Base-by-base conservation (phyloP, 1,140 invertebrate genomes). In the Tribolium madens region DNA sequence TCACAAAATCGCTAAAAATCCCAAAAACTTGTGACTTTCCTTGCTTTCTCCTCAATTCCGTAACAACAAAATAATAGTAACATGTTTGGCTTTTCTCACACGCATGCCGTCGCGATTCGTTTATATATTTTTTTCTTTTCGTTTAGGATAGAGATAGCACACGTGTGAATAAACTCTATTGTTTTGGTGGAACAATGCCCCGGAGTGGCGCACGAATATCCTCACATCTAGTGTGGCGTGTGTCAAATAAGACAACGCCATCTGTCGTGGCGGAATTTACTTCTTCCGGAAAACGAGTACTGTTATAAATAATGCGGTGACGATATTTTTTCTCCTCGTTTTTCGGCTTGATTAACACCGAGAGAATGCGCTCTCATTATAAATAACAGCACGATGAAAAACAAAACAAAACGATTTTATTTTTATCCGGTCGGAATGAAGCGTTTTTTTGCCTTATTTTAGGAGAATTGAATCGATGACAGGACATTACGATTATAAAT, bases 161-260 rank as follows among this genome's bases (percentile, higher is more conserved):
- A 64, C 57, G 57, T 64, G 57, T 64, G 57, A 64, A 64, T 64
- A 64, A 64, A 64, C 57, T 64, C 57, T 9, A 64, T 64, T 64
- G 57, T 64, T 64, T 33, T 14, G 36, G 26, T 33, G 14, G 57
- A 64, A 64, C 57, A 64, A 64, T 64, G 26, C 21, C 26, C 26
- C 57, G n/a, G n/a, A n/a, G n/a, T 9, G 36, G 36, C 7, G 36
- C 21, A 26, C 21, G 36, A 42, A 42, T 42, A 42, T 42, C 36
- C 21, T 26, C 21, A 26, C 21, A 42, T 42, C 3, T 42, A 42
- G n/a, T n/a, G 36, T 42, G 36, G n/a, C 36, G 36, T 42, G 48
- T 50, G 48, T 50, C 48, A 50, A 50, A 50, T 7, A 13, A 15
- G 48, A 50, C 48, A 50, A 12, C 57, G 57, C 57, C 57, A 64